Evolutionary conservation across 2,797 vertebrate species (phyloP), one percentile per base, ranked within the genome.

Genomic region (Myotis pilosus): DNA sequence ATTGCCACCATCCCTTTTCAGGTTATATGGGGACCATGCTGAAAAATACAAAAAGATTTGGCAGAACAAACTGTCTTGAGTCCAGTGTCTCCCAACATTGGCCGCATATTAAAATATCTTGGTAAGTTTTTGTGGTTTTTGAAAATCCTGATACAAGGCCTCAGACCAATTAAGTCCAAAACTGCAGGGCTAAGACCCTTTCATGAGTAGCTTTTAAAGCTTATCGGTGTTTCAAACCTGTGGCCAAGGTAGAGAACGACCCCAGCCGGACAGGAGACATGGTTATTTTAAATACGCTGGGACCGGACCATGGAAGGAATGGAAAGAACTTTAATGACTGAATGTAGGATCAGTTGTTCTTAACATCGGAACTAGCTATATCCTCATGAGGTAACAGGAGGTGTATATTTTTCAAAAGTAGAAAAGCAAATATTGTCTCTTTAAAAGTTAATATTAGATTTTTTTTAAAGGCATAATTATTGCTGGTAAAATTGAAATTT

Each of bases 401-500:
- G 10, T 36, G 6, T 20, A 22, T 41, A 23, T 78, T 15, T 92
- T 94, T 83, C 44, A 95, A 86, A 91, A 80, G 10, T 25, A 87
- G n/a, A 80, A 74, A 74, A 79, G 41, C 25, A 84, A 94, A 95
- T 30, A 44, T 87, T 49, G 28, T 49, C 92, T 66, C 94, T 97
- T 97, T 94, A 33, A 57, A 95, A 83, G 64, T 44, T 87, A 96
- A 49, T 53, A 79, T 71, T 55, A 7, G 30, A 36, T 95, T 90
- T 85, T 74, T 69, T 79, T 60, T 68, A 41, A 51, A 85, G 38
- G 64, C 60, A 86, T 8, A 72, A 69, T 93, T 96, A 41, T 3
- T 86, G 88, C 71, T 93, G 78, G 25, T 89, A 92, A 95, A 41
- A 62, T 23, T 83, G 86, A 80, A 51, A 93, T 92, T 95, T 89